Percentiles rank a stretch among this genome's conserved stretches.
phyloP scores from a whole-genome alignment of 23 tunicate genomes.

The Diplosoma virens region DNA sequence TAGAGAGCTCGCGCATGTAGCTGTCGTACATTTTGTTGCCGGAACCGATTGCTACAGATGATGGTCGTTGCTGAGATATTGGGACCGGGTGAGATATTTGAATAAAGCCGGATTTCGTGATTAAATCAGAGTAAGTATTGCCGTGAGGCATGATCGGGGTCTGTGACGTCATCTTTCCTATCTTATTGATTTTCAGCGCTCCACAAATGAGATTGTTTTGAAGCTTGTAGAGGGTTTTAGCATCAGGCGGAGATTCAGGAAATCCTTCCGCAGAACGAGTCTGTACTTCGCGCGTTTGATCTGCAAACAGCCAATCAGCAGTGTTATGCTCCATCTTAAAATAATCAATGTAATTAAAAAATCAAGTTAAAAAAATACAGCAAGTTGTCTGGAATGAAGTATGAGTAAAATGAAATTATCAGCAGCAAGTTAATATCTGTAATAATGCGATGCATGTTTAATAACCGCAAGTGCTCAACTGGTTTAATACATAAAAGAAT shows the following conservation, averaged over 20 bases:
- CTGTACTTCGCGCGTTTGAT: background rate
- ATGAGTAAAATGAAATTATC: too few relatives aligned
- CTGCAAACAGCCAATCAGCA: too few relatives aligned
- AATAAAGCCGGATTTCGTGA: conserved; percentile 62
- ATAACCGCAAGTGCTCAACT: too few relatives aligned
- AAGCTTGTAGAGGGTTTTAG: background rate
- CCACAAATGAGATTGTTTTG: background rate
- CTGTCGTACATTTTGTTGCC: conserved; percentile 76
- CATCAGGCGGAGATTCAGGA: conserved; percentile 1
- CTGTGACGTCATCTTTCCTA: background rate
- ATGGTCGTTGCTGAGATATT: conserved; percentile 33
- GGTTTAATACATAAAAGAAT: too few relatives aligned
- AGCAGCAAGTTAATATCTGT: too few relatives aligned
- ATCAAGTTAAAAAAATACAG: too few relatives aligned
- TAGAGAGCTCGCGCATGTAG: conserved; percentile 74
- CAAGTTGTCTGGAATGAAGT: too few relatives aligned
- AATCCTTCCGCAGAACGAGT: conserved; percentile 39
- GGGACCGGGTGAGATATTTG: conserved; percentile 79
- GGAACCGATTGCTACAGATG: conserved; percentile 7
- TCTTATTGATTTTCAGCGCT: background rate
- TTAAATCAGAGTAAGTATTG: conserved; percentile 12
- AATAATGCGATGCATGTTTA: too few relatives aligned
- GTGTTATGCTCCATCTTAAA: too few relatives aligned
- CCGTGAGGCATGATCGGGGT: conserved; percentile 5
- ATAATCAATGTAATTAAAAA: too few relatives aligned